Base-by-base conservation (phyloP, 64 coral and sea anemone genomes). In the Montipora foliosa region DNA sequence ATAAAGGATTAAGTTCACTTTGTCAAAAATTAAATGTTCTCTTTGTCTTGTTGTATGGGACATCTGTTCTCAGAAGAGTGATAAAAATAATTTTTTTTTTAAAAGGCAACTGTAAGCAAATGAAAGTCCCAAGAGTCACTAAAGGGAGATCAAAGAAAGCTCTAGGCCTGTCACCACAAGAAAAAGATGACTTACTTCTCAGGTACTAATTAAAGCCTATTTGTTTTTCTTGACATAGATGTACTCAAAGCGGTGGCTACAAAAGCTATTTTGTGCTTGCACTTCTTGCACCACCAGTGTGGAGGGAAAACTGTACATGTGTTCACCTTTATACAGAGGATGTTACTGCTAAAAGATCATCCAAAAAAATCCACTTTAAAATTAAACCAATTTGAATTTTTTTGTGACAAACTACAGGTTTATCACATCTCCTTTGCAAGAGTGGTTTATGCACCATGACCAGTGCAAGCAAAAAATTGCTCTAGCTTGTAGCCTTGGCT, bases 21-120 rank as follows among this genome's bases (percentile, higher is more conserved):
- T 76, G 74, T 76, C 74, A 76, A 76, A 76, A 46, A 76, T 76
- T 76, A 76, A 76, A 76, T 76, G 22, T 73, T 10, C 44, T 76
- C 74, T 76, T 76, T 76, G 44, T 76, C 74, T 44, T 76, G 25
- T 76, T 76, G 74, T 76, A 14, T 76, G 74, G 74, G 24, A 45
- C 6, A 76, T 76, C 37, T 76, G 74, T 76, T 44, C 74, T 76
- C 74, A 45, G 24, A 76, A 45, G 74, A 46, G 24, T 76, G 7
- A 76, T 76, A 22, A 73, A 73, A 73, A 73, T 29, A 29, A 37
- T 73, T 73, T 73, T 73, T 73, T 73, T 73, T 73, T n/a, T 72
- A 22, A 29, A 72, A 73, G 69, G 69, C 69, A 37, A 73, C 69
- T 73, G 69, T 73, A 73, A 73, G 69, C 69, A 73, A 73, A 73